A percentile compares a stretch with the other conserved stretches of the same genome.
These are phyloP conservation scores for Botia kubotai DNA, from an alignment of 2,797 vertebrate species.

Conservation along the genomic window DNA sequence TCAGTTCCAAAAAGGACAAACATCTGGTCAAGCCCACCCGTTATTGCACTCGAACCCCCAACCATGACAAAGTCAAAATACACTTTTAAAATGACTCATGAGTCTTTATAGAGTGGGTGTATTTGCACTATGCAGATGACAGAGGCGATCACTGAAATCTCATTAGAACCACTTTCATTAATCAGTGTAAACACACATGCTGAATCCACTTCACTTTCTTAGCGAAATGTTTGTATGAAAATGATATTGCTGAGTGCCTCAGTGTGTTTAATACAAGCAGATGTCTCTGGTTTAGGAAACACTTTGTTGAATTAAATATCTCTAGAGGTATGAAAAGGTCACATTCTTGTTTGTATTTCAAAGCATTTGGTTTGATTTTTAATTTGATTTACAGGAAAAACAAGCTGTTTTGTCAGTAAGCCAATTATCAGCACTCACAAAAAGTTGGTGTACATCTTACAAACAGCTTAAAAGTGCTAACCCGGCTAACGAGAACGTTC, in stretches of 20 bases:
- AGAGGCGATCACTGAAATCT: background rate
- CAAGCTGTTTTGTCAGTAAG: background rate
- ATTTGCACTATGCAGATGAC: too few relatives aligned
- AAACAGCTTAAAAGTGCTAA: background rate
- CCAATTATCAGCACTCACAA: background rate
- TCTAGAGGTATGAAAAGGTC: slow-evolving; percentile 36
- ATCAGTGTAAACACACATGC: background rate
- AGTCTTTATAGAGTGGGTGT: slow-evolving; percentile 11
- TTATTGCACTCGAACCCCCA: too few relatives aligned
- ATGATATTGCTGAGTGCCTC: slow-evolving; percentile 37
- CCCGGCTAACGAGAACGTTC: too few relatives aligned
- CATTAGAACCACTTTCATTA: slow-evolving; percentile 32
- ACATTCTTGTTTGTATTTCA: background rate
- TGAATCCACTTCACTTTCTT: slow-evolving; percentile 4
- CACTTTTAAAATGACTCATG: slow-evolving; percentile 24
- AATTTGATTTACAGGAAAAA: background rate
- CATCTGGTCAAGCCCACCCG: slow-evolving; percentile 43
- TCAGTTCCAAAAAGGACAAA: slow-evolving; percentile 20
- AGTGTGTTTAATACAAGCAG: slow-evolving; percentile 37
- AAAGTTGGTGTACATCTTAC: slow-evolving; percentile 1
- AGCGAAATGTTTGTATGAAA: slow-evolving; percentile 1
- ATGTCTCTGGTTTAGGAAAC: slow-evolving; percentile 27
- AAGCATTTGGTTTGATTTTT: background rate
- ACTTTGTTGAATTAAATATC: slow-evolving; percentile 27
- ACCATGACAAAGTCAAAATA: slow-evolving; percentile 31